phyloP scores from a whole-genome alignment of 2,113 vertebrate species.

The Crotalus horridus region DNA sequence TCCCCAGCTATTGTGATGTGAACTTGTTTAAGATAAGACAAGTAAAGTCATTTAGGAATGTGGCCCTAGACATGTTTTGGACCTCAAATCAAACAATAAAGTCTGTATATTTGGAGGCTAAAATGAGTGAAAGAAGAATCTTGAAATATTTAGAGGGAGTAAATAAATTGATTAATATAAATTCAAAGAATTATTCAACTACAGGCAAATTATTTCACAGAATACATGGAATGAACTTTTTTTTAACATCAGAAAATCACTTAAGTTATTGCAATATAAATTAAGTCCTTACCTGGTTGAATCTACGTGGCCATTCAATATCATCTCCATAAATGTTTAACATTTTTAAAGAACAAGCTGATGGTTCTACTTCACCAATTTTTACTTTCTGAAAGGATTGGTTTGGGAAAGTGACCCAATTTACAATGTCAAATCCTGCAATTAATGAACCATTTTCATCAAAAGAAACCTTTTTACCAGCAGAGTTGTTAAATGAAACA shows the following conservation, averaged over 20 bases:
- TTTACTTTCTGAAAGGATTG: background rate
- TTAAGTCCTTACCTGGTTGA: background rate
- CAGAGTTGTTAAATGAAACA: background rate
- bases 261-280: background rate
- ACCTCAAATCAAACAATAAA: background rate
- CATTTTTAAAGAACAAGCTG: background rate
- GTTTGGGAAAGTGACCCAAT: background rate
- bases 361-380: background rate
- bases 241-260: background rate
- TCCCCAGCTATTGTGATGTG: background rate
- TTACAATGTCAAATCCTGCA: background rate
- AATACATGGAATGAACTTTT: background rate
- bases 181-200: background rate
- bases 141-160: background rate
- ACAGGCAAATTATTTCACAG: background rate
- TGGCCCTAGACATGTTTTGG: background rate
- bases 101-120: background rate
- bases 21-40: background rate
- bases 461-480: background rate
- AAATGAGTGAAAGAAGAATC: background rate
- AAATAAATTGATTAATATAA: background rate
- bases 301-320: background rate
- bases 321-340: background rate
- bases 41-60: background rate
- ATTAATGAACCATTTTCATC: background rate